Evolutionary conservation across 1,140 invertebrate species (phyloP).

Genomic region (Lordiphosa stackelbergi): DNA sequence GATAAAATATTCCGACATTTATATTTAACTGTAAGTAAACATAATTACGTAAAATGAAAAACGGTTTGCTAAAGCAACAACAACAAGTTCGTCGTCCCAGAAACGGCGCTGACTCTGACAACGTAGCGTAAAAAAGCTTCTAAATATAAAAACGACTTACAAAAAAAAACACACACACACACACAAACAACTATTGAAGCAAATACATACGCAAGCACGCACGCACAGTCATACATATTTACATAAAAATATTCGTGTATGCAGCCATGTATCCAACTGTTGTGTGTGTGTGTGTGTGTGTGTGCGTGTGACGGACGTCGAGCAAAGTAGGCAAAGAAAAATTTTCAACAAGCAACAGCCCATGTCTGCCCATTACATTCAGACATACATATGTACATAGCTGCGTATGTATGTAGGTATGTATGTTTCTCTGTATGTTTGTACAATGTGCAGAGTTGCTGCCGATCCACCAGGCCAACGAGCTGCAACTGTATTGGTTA

Average conservation of each 20-base stretch:
- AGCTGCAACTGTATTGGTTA: too few species aligned
- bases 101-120: too few species aligned
- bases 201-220: neutral
- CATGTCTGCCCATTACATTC: neutral
- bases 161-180: slow-evolving; percentile 5
- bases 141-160: slow-evolving; percentile 23
- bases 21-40: slow-evolving; percentile 60
- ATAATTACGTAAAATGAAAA: neutral
- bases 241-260: slow-evolving; percentile 2
- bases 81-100: neutral
- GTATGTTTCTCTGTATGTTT: too few species aligned
- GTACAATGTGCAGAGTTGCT: too few species aligned
- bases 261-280: slow-evolving; percentile 2
- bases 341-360: slow-evolving; percentile 19
- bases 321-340: slow-evolving; percentile 44
- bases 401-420: neutral
- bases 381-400: neutral
- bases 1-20: slow-evolving; percentile 70
- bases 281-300: neutral
- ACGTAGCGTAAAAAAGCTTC: slow-evolving; percentile 14
- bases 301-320: slow-evolving; percentile 11
- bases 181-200: too few species aligned
- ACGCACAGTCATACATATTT: too few species aligned
- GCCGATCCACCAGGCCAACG: too few species aligned
- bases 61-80: slow-evolving; percentile 6